Base-by-base conservation (phyloP, 2,113 vertebrate genomes). In the Eudyptes chrysolophus region DNA sequence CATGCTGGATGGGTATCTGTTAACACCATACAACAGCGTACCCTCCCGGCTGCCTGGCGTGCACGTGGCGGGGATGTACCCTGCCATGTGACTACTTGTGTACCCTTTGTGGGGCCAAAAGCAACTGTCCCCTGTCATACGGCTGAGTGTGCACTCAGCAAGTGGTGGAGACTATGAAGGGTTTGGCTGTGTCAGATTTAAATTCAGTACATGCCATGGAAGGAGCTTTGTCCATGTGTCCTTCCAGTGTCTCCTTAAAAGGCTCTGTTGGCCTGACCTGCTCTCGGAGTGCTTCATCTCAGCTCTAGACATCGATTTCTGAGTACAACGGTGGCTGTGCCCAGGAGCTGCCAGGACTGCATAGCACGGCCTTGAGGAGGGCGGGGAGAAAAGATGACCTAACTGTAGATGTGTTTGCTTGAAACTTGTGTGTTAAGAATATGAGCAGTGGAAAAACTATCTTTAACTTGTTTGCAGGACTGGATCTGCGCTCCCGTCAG, bases 51-150 rank as follows among this genome's bases (percentile, higher is more conserved):
- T 42, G 24, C 44, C 54, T 88, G 51, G 3, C 2, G 2, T 78
- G 36, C 0, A 0, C 15, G n/a, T 12, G 13, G 4, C 4, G 4
- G 11, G 4, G 24, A 18, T 29, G 18, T 27, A 15, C 2, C 15
- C 26, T 49, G 25, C 21, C 18, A 10, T 17, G 14, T 40, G 16
- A 29, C 6, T 26, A 7, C 22, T 38, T 13, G 24, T 6, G 6
- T 38, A 29, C 36, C 16, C 13, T 30, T 4, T 40, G 6, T 27
- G 18, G 38, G 29, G 14, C 38, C 60, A 82, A 65, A 88, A 86
- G 5, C 18, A 36, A 7, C 36, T 40, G 16, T 36, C 10, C 21
- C 16, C 38, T 38, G 7, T 74, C 38, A 19, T 10, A 27, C 0
- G 1, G 27, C 36, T 51, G n/a, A 20, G 48, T 32, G 3, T 27